phyloP scores from a whole-genome alignment of 2,113 vertebrate genomes.

The Etheostoma cragini region DNA sequence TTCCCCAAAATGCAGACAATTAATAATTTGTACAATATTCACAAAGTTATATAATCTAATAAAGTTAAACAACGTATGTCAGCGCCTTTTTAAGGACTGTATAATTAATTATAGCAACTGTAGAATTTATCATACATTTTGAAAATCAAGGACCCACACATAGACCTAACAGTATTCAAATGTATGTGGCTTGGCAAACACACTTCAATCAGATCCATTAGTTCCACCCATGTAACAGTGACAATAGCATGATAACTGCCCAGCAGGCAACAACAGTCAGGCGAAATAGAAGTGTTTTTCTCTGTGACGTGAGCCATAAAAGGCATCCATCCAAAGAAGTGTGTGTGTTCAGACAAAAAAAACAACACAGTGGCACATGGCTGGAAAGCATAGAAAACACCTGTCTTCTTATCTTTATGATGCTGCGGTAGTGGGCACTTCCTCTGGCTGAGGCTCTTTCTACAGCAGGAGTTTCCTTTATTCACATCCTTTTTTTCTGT shows the following conservation, averaged over 20 bases:
- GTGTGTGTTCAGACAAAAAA: conserved; percentile 69
- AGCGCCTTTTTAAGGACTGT: neutral
- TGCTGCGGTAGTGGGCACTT: conserved; percentile 27
- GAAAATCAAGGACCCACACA: conserved; percentile 27
- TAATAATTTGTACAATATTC: conserved; percentile 23
- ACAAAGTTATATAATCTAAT: conserved; percentile 3
- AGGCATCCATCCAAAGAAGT: conserved; percentile 70
- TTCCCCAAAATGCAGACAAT: neutral
- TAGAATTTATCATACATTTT: conserved; percentile 1
- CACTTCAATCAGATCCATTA: conserved; percentile 66
- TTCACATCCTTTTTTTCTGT: conserved; percentile 52
- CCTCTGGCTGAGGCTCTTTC: conserved; percentile 42
- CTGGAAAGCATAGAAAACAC: conserved; percentile 62
- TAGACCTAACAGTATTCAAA: conserved; percentile 32
- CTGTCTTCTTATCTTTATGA: conserved; percentile 77
- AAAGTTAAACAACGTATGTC: neutral
- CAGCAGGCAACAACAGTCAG: conserved; percentile 74
- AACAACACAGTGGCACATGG: conserved; percentile 54
- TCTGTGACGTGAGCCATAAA: conserved; percentile 75
- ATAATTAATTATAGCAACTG: neutral
- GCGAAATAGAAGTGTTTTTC: conserved; percentile 77
- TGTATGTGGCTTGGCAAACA: conserved; percentile 39
- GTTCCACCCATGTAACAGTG: conserved; percentile 72
- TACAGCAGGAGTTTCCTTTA: conserved; percentile 36
- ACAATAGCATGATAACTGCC: conserved; percentile 76